Evolutionary conservation across 2,797 vertebrate species (phyloP).

Genomic region (Leucoraja ocellata): DNA sequence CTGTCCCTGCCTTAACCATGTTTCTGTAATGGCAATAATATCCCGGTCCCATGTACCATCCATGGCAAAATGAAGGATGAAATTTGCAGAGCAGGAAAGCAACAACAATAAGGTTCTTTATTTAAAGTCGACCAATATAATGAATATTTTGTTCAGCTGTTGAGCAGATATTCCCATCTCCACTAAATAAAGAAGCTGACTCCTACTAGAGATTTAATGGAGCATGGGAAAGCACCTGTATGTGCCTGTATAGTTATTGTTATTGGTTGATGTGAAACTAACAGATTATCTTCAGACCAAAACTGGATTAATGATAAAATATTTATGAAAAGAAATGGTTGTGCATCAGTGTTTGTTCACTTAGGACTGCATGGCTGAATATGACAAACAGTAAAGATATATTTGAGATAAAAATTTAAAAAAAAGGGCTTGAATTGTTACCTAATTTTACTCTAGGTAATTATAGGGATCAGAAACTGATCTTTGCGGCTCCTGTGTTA

Average conservation of each 20-base stretch:
- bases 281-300: slow-evolving; percentile 29
- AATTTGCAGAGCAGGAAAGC: neutral
- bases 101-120: neutral
- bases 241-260: neutral
- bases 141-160: neutral
- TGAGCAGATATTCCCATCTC: neutral
- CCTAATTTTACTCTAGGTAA: neutral
- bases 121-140: neutral
- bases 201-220: neutral
- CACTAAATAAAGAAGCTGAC: neutral
- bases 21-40: too few species aligned
- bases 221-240: neutral
- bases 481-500: neutral
- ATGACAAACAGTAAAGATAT: neutral
- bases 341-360: neutral
- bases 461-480: neutral
- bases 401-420: neutral
- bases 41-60: too few species aligned
- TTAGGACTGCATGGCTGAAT: neutral
- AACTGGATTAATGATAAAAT: neutral
- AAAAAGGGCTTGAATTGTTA: neutral
- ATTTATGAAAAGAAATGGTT: neutral
- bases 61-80: too few species aligned
- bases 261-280: neutral
- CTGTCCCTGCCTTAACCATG: too few species aligned